Evolutionary conservation across 1,140 invertebrate species (phyloP), one percentile per base, ranked within the genome.

Genomic region (Elymnias hypermnestra): DNA sequence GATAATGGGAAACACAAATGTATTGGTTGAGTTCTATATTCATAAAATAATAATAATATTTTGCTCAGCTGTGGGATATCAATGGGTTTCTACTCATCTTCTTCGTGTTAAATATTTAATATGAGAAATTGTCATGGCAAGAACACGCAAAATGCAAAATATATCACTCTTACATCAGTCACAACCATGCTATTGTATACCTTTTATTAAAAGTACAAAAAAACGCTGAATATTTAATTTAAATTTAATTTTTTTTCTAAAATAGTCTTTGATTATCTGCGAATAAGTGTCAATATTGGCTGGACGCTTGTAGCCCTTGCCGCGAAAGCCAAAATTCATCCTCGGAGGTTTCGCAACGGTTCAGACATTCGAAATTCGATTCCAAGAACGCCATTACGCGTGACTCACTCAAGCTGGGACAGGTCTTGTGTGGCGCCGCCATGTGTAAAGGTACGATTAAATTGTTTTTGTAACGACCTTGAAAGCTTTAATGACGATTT

Each of bases 351-450:
- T 78, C 64, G 60, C 67, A 79, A 75, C 65, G 57, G 58, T 51
- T 60, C 52, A 51, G 48, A 49, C 55, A 54, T 65, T 72, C 71
- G 65, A 65, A 75, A 66, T 72, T 60, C 53, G 57, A 64, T 82
- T 77, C 77, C 49, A 44, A 59, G 77, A 82, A 82, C 52, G 26
- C 59, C 68, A 79, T 71, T 75, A 68, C 56, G 53, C 10, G 56
- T 82, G 77, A 76, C 40, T 76, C 75, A 77, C 13, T 15, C 14
- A 49, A 36, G 51, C 31, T 48, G 42, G 53, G 72, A 75, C 74
- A 67, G 63, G 71, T 77, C 68, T 58, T 57, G 49, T 44, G 33
- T 61, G 58, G 68, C 60, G 63, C 63, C 63, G 52, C 39, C 28
- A 18, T 49, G 5, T 43, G 49, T 40, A 37, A 50, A 54, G 56